Evolutionary conservation across 2,797 vertebrate genomes (phyloP), one percentile per base, ranked within the genome.

Genomic region (Syngnathus rostellatus): DNA sequence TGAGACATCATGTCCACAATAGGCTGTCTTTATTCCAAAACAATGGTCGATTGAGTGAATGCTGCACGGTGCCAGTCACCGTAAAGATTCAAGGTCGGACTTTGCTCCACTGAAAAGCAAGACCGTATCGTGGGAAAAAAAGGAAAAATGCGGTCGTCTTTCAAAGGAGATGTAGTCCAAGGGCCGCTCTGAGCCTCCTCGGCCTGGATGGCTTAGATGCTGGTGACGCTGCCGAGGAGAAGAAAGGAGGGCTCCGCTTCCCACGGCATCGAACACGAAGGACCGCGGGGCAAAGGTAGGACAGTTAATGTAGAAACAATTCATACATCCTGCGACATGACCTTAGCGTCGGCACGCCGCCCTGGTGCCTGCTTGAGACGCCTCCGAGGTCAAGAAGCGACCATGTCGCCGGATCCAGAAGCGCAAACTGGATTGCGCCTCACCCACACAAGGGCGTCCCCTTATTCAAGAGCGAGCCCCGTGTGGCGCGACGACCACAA

Each of bases 51-150:
- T 70, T 50, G 43, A 68, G 62, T 73, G 74, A 54, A 77, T 75
- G 77, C 39, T 63, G 70, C 78, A 58, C 4, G 57, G 90, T 91
- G 88, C 85, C 90, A 88, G 88, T 82, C 89, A 81, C 79, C 68
- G 86, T 80, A 78, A 84, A 82, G 86, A 80, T 66, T 83, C 85
- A 76, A 85, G 78, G 81, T 82, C 79, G 77, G 73, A 68, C 63
- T 54, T 70, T 39, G 66, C 43, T 41, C n/a, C 65, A 16, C 55
- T 74, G 70, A 64, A 77, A 72, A 72, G 72, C 68, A 77, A 64
- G 68, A 68, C 48, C 66, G 72, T 14, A 45, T 38, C 37, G 65
- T 70, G 25, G 71, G 62, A 50, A 72, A 64, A 45, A 73, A 67
- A 58, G 19, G 40, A 43, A 41, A 72, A 57, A 58, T 1, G 54